These are phyloP conservation scores for Bos javanicus DNA, from an alignment of 2,113 vertebrate species.

Conservation along the genomic window DNA sequence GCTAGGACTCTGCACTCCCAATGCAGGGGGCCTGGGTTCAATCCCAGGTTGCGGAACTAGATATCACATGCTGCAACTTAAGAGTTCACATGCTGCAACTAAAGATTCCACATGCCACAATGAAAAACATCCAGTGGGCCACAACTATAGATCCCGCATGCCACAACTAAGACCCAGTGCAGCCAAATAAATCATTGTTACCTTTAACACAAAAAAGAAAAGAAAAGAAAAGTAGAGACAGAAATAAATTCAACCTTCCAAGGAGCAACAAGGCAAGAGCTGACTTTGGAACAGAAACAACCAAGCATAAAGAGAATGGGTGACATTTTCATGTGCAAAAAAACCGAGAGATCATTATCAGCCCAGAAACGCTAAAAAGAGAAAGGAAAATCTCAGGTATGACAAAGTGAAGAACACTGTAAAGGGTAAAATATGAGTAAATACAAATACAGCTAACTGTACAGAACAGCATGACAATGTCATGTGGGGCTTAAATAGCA, in stretches of 20 bases:
- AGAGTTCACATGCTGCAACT: not conserved
- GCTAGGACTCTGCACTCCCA: not conserved
- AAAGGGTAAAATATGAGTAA: not conserved
- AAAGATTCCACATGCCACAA: not conserved
- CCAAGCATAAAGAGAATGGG: slow-evolving; percentile 7
- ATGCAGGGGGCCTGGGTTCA: not conserved
- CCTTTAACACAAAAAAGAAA: not conserved
- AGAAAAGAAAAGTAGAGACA: not conserved
- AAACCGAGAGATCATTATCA: not conserved
- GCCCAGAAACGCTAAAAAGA: not conserved
- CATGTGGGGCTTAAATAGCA: not conserved
- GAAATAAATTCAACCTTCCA: not conserved
- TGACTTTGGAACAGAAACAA: not conserved
- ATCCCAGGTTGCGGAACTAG: not conserved
- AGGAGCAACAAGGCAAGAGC: not conserved
- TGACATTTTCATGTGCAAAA: not conserved
- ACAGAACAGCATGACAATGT: not conserved
- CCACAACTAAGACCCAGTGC: not conserved
- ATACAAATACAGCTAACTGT: not conserved
- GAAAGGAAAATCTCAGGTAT: not conserved
- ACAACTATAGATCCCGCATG: not conserved
- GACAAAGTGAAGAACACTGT: not conserved
- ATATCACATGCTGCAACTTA: not conserved
- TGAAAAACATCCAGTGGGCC: no score
- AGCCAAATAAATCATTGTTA: not conserved